Percentiles rank a stretch among this genome's conserved stretches.
These are phyloP conservation scores for Hystrix cristata DNA, from an alignment of 2,113 vertebrate genomes.

Conservation along the genomic window DNA sequence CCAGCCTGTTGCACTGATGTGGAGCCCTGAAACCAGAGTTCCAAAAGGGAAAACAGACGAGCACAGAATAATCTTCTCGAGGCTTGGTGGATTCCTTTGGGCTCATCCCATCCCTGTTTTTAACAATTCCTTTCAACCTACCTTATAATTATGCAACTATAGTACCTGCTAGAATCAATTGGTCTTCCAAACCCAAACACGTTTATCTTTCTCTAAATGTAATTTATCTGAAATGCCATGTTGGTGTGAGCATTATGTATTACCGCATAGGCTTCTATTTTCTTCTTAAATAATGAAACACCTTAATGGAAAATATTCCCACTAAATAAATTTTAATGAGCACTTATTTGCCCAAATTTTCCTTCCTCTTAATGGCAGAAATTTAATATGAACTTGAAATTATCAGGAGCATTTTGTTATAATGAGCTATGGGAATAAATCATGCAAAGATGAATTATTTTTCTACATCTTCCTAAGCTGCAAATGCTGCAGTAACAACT, in stretches of 20 bases:
- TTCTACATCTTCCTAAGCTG: neutral
- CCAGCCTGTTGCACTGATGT: neutral
- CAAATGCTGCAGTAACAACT: conserved; percentile 46
- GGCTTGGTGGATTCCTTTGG: conserved; percentile 29
- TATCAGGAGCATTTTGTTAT: conserved; percentile 58
- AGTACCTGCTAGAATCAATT: conserved; percentile 72
- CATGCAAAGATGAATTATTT: conserved; percentile 65
- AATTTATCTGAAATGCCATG: conserved; percentile 80
- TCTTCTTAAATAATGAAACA: conserved; percentile 83
- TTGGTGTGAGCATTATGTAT: conserved; percentile 65
- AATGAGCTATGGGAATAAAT: conserved; percentile 71
- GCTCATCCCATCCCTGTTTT: conserved; percentile 11
- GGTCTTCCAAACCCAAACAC: conserved; percentile 73
- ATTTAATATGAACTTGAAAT: conserved; percentile 77
- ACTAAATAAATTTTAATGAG: conserved; percentile 84
- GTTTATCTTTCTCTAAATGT: conserved; percentile 77
- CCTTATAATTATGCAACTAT: conserved; percentile 72
- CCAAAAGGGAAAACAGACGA: conserved; percentile 29
- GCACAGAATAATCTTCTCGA: neutral
- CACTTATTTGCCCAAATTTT: conserved; percentile 80
- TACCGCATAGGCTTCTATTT: conserved; percentile 72
- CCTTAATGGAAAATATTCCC: conserved; percentile 77
- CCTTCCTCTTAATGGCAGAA: conserved; percentile 72
- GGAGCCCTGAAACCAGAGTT: neutral
- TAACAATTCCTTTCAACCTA: conserved; percentile 64